Conservation (phyloP, 2,797 vertebrate species). For the Ispidina picta region DNA sequence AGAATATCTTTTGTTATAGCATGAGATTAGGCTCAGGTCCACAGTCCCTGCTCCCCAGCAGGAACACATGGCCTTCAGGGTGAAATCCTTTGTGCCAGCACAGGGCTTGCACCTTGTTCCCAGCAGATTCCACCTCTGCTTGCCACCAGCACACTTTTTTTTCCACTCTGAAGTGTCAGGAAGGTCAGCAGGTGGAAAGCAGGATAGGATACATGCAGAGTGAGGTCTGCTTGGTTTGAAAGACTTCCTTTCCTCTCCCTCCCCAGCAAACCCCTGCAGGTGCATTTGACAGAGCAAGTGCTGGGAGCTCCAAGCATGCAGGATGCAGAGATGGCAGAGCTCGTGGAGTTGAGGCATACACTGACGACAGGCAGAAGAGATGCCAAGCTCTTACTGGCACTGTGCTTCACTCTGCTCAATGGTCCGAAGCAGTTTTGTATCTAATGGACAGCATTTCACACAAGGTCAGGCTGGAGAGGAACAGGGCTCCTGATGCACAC, state of each 20-base stretch:
- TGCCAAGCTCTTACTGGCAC: background rate
- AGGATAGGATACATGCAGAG: background rate
- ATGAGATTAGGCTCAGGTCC: background rate
- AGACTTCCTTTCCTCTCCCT: background rate
- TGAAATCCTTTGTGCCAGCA: background rate
- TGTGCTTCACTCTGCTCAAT: background rate
- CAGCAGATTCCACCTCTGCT: background rate
- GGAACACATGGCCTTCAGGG: background rate
- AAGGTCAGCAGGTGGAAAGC: background rate
- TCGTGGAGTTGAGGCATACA: background rate
- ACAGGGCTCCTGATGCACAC: background rate
- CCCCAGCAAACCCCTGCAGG: background rate
- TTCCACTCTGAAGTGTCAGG: background rate
- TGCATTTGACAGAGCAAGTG: background rate
- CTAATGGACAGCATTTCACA: background rate
- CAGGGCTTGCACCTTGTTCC: background rate
- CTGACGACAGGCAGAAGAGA: background rate
- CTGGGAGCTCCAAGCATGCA: background rate
- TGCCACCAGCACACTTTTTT: background rate
- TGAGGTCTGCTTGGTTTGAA: background rate
- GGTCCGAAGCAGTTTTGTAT: background rate
- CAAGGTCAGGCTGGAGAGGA: background rate
- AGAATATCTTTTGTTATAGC: background rate
- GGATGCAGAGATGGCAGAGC: constrained; percentile 13
- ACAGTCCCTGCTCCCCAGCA: background rate